Evolutionary conservation across 1,140 invertebrate species (phyloP).

Genomic region (Drosophila busckii): DNA sequence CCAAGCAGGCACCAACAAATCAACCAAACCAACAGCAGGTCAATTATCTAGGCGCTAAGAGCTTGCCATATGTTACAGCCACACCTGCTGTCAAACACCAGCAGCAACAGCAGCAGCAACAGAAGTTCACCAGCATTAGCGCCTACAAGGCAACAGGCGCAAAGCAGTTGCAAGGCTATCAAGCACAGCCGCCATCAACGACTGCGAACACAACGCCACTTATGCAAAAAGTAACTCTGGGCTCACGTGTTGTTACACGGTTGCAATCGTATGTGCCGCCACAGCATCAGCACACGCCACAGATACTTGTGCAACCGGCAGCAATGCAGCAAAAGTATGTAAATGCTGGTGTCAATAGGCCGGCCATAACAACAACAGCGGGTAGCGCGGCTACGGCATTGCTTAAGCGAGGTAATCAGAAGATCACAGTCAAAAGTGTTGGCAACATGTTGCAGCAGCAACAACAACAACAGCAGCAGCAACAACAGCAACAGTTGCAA

Average conservation of each 20-base stretch:
- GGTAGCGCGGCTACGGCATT: constrained; percentile 28
- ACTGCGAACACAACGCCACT: constrained; percentile 28
- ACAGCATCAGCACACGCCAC: constrained; percentile 35
- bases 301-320: constrained; percentile 57
- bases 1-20: constrained; percentile 50
- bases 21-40: constrained; percentile 44
- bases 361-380: constrained; percentile 27
- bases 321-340: constrained; percentile 59
- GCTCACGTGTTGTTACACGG: constrained; percentile 48
- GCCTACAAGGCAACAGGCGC: constrained; percentile 41
- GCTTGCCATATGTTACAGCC: constrained; percentile 58
- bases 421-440: constrained; percentile 60
- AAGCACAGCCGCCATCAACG: constrained; percentile 24
- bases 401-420: constrained; percentile 56
- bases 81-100: constrained; percentile 38
- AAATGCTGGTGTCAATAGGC: constrained; percentile 25
- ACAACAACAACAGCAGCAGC: constrained; percentile 39
- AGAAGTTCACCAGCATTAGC: constrained; percentile 51
- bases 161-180: constrained; percentile 39
- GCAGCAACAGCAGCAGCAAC: constrained; percentile 63
- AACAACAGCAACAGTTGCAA: constrained; percentile 36
- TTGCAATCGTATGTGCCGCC: constrained; percentile 55
- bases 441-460: constrained; percentile 52
- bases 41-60: constrained; percentile 62
- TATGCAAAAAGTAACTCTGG: constrained; percentile 58